Conservation (phyloP, 1,140 invertebrate species). For the Procambarus virginalis region DNA sequence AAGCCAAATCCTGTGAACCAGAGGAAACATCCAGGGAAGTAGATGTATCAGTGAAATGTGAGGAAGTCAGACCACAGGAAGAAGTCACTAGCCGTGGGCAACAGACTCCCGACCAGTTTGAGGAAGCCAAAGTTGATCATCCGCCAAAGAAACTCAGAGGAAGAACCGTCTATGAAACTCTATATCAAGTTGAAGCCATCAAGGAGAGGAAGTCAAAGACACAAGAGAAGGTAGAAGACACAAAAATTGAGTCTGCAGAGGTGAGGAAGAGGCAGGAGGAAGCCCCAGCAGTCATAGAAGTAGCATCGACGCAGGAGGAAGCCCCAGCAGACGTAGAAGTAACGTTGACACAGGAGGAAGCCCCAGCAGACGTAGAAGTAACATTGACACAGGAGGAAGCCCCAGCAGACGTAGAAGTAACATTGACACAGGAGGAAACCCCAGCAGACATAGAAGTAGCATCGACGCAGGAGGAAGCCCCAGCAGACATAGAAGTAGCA, state of each 20-base stretch:
- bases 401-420: constrained; percentile 31
- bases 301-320: not conserved
- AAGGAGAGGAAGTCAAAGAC: constrained; percentile 17
- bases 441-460: no score
- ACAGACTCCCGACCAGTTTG: not conserved
- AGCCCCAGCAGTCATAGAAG: not conserved
- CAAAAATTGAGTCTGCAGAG: not conserved
- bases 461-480: not conserved
- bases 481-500: not conserved
- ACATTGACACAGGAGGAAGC: not conserved
- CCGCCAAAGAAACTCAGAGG: not conserved
- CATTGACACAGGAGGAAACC: no score
- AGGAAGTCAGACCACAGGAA: not conserved
- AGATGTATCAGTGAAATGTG: not conserved
- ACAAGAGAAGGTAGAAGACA: not conserved
- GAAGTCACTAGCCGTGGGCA: not conserved
- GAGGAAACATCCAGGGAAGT: not conserved
- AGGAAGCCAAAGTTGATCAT: not conserved
- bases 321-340: not conserved
- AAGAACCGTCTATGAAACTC: constrained; percentile 38
- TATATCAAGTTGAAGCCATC: constrained; percentile 23
- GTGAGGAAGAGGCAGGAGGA: no score
- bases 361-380: not conserved
- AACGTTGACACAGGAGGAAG: not conserved
- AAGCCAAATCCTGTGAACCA: not conserved